phyloP scores from a whole-genome alignment of 2,797 vertebrate species.

The Aldrovandia affinis region DNA sequence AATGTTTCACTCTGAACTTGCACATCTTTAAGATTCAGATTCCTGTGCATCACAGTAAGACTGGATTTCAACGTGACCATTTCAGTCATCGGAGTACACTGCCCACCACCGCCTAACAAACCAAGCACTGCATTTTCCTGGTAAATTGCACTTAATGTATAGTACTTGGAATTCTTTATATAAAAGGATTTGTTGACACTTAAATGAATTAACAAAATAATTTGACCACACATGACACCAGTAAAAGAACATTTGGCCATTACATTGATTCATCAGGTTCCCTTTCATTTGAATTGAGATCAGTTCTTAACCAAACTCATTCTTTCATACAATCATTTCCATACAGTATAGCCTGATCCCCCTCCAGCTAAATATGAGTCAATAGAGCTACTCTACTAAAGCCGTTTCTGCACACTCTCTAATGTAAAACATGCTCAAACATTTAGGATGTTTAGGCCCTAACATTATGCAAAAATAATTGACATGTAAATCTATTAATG shows the following conservation, averaged over 20 bases:
- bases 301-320: too few species aligned
- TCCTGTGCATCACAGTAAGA: constrained; percentile 13
- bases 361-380: background rate
- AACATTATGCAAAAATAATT: background rate
- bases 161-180: background rate
- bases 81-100: background rate
- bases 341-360: background rate
- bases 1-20: background rate
- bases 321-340: too few species aligned
- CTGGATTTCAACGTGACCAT: background rate
- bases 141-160: constrained; percentile 5
- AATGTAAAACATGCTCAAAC: background rate
- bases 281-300: background rate
- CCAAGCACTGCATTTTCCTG: constrained; percentile 10
- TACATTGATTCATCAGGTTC: background rate
- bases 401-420: background rate
- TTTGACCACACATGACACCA: background rate
- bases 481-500: background rate
- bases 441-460: background rate
- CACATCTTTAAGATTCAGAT: background rate
- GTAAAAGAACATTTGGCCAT: background rate
- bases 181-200: background rate
- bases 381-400: background rate
- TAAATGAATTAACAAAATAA: background rate
- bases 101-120: background rate